These are phyloP conservation scores for Echeneis naucrates DNA, from an alignment of 2,797 vertebrate species.

Conservation along the genomic window DNA sequence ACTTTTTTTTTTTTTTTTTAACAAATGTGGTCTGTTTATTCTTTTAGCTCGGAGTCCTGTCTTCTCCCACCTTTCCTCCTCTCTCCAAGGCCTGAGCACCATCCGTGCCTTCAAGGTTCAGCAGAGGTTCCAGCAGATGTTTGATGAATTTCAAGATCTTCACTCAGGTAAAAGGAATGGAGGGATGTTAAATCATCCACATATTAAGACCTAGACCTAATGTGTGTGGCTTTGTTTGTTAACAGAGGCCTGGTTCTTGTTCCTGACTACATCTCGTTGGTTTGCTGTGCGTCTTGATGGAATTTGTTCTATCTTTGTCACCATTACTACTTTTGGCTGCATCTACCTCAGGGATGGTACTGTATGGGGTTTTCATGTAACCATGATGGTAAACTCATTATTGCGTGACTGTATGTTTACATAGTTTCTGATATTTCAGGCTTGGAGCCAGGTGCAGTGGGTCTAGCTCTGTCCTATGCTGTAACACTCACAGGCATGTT, in stretches of 20 bases:
- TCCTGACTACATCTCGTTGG: conserved; percentile 95
- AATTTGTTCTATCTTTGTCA: conserved; percentile 94
- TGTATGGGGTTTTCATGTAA: conserved; percentile 51
- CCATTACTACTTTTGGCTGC: conserved; percentile 89
- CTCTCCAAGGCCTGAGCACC: conserved; percentile 95
- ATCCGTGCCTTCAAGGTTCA: conserved; percentile 93
- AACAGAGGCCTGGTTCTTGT: conserved; percentile 95
- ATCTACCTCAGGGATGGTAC: conserved; percentile 90
- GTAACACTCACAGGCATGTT: conserved; percentile 95
- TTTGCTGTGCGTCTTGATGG: conserved; percentile 94
- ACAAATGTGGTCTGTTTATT: conserved; percentile 6
- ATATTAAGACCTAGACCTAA: neutral
- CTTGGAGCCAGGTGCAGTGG: conserved; percentile 91
- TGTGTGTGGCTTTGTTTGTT: conserved; percentile 18
- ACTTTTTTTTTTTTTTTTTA: conserved; percentile 16
- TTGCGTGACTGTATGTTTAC: neutral
- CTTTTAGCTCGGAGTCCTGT: conserved; percentile 91
- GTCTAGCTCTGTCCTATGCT: conserved; percentile 91
- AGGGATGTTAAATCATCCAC: neutral
- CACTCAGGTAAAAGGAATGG: conserved; percentile 87
- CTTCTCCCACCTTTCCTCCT: conserved; percentile 94
- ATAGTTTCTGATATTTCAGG: conserved; percentile 62
- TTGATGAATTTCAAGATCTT: conserved; percentile 93
- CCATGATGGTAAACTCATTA: neutral
- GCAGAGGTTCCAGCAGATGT: conserved; percentile 90